Base-by-base conservation (phyloP, 2,888 invertebrate genomes). In the Clistopyga incitator region DNA sequence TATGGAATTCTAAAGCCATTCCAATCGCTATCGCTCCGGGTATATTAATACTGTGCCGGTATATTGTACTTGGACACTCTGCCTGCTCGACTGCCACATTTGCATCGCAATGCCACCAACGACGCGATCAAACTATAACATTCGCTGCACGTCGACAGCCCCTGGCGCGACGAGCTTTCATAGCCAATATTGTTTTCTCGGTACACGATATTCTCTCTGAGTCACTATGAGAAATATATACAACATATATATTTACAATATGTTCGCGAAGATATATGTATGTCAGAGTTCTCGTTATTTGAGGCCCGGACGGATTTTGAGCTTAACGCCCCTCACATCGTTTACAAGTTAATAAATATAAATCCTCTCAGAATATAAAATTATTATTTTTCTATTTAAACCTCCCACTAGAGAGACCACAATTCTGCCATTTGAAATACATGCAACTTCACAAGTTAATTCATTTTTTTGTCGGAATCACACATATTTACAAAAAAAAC, bases 131-230 rank as follows among this genome's bases (percentile, higher is more conserved):
- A 64, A 71, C 70, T 78, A 47, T 50, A 56, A 72, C 71, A 65
- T 65, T 64, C 64, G 20, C 47, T 56, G 47, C 77, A 59, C 77
- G 68, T 68, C 64, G 50, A 34, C 29, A 15, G 34, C 70, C 45
- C 20, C 56, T 54, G 61, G 18, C 70, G 61, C n/a, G 50, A 64
- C 61, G 52, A 52, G 20, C 45, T 64, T 38, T 61, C 50, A 59
- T 59, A 59, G 68, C 61, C 78, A 70, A 78, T 78, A 78, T 64
- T 78, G 78, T 71, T 78, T 64, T 78, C 70, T 78, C 47, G 34
- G 11, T 59, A n/a, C 18, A 61, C 50, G 50, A 54, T 75, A 65
- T 75, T 65, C 52, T 13, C 6, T 38, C 38, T 42, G 20, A 65
- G 64, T 45, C 50, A 42, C 64, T 38, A 38, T 64, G 64, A 20